phyloP scores from a whole-genome alignment of 1,140 invertebrate genomes.

The Drosophila nikananu region DNA sequence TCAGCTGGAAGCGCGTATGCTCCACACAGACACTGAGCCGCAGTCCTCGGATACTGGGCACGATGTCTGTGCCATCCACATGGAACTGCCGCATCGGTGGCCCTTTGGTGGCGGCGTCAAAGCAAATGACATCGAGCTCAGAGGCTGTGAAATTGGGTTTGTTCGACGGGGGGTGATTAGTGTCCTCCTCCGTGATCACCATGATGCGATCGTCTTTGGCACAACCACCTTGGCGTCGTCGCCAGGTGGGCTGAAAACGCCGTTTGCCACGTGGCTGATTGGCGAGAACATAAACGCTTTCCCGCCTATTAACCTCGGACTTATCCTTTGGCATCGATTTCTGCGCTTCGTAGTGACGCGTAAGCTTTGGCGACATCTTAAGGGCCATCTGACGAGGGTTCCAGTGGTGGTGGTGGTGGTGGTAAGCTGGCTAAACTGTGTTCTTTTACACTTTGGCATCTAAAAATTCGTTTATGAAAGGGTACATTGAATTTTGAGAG shows the following conservation, averaged over 20 bases:
- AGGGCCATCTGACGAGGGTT: constrained; percentile 34
- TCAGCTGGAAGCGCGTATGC: constrained; percentile 58
- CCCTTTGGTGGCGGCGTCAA: constrained; percentile 44
- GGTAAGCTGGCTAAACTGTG: not conserved
- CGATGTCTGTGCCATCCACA: constrained; percentile 29
- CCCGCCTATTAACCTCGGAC: constrained; percentile 1
- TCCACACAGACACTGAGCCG: constrained; percentile 66
- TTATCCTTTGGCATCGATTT: constrained; percentile 12
- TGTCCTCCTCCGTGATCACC: constrained; percentile 50
- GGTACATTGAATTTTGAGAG: constrained; percentile 55
- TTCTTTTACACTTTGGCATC: constrained; percentile 20
- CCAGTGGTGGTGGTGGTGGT: not conserved
- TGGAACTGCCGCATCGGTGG: not conserved
- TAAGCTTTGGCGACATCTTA: constrained; percentile 24
- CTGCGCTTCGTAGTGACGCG: constrained; percentile 45
- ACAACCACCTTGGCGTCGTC: not conserved
- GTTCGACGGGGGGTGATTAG: not conserved
- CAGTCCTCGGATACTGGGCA: constrained; percentile 45
- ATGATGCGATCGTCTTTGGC: constrained; percentile 24
- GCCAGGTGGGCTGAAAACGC: constrained; percentile 21
- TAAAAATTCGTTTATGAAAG: constrained; percentile 12
- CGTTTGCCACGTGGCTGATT: constrained; percentile 14
- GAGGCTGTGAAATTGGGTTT: constrained; percentile 8
- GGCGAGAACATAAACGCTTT: constrained; percentile 44
- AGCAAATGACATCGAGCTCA: constrained; percentile 47